phyloP scores from a whole-genome alignment of 2,113 vertebrate genomes.

The Cyphomyrus plagiostoma region DNA sequence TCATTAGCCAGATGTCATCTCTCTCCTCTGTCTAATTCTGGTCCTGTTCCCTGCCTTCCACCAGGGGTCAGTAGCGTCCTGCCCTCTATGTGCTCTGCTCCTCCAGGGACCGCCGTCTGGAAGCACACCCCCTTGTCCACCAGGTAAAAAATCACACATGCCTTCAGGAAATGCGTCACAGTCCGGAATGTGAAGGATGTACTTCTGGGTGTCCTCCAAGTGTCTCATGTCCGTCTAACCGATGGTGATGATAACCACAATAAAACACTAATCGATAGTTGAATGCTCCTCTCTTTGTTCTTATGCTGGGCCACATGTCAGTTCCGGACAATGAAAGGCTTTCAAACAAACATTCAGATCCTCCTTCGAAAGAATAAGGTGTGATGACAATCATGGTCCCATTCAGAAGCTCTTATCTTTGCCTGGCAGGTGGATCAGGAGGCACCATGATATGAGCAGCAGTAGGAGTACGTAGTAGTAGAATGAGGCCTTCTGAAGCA shows the following conservation, averaged over 20 bases:
- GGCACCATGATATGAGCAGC: not conserved
- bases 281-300: not conserved
- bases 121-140: not conserved
- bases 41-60: slow-evolving; percentile 42
- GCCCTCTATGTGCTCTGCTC: not conserved
- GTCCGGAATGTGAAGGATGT: not conserved
- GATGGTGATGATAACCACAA: not conserved
- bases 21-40: not conserved
- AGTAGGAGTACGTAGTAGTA: not conserved
- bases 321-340: not conserved
- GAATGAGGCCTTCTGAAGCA: not conserved
- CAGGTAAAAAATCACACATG: slow-evolving; percentile 2
- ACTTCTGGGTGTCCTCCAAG: not conserved
- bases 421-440: not conserved
- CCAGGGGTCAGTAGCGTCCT: slow-evolving; percentile 9
- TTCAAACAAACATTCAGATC: not conserved
- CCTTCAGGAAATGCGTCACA: not conserved
- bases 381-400: not conserved
- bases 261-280: not conserved
- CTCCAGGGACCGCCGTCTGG: not conserved
- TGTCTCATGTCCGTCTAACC: not conserved
- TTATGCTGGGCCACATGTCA: not conserved
- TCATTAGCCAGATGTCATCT: not conserved
- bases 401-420: slow-evolving; percentile 5
- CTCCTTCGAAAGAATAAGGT: not conserved